Evolutionary conservation across 2,888 invertebrate genomes (phyloP).

Genomic region (Bembecia ichneumoniformis): DNA sequence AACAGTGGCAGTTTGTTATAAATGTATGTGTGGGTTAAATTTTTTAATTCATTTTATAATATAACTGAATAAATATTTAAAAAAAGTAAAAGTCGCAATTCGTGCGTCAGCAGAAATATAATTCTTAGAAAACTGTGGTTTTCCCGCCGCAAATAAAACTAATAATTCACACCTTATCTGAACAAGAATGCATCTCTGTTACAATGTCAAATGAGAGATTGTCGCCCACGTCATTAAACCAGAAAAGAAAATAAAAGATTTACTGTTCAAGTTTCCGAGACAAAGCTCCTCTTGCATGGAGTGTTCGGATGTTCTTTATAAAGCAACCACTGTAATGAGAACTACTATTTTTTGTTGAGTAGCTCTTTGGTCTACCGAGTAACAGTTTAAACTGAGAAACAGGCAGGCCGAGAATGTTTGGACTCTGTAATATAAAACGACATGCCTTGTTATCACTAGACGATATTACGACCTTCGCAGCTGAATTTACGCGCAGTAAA

Average conservation of each 20-base stretch:
- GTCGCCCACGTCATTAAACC: constrained; percentile 25
- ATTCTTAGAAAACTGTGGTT: too few relatives aligned
- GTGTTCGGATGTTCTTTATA: constrained; percentile 17
- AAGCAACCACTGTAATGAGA: constrained; percentile 16
- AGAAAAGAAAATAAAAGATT: constrained; percentile 32
- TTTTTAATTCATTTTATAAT: too few relatives aligned
- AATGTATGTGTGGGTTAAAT: too few relatives aligned
- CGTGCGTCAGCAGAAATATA: too few relatives aligned
- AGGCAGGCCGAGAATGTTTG: constrained; percentile 17
- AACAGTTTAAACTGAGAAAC: not conserved
- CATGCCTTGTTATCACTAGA: constrained; percentile 36
- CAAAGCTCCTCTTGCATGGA: constrained; percentile 23
- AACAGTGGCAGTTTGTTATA: too few relatives aligned
- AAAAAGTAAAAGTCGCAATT: too few relatives aligned
- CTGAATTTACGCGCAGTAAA: constrained; percentile 40
- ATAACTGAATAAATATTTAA: too few relatives aligned
- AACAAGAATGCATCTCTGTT: constrained; percentile 3
- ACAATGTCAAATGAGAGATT: constrained; percentile 13
- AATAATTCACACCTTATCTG: too few relatives aligned
- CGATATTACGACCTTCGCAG: constrained; percentile 19
- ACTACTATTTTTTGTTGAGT: constrained; percentile 13
- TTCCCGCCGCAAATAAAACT: too few relatives aligned
- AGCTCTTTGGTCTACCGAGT: constrained; percentile 12
- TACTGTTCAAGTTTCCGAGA: constrained; percentile 25
- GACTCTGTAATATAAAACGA: constrained; percentile 20